These are phyloP conservation scores for Promerops cafer DNA, from an alignment of 2,113 vertebrate species.

Conservation along the genomic window DNA sequence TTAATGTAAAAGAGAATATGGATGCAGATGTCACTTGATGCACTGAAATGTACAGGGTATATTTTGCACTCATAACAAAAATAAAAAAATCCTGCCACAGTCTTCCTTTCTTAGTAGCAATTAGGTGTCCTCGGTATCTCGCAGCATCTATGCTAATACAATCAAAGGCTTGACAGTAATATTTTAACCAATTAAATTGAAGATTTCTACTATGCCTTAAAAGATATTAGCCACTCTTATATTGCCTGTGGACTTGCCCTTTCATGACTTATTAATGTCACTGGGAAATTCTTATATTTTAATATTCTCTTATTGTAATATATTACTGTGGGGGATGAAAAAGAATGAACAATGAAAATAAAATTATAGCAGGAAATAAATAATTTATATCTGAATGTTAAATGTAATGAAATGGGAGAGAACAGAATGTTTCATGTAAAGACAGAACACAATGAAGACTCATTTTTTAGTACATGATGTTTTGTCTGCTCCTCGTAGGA, in stretches of 20 bases:
- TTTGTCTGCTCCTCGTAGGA: neutral
- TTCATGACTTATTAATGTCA: neutral
- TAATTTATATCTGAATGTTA: neutral
- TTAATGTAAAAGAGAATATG: neutral
- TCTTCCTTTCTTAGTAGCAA: neutral
- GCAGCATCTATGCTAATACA: neutral
- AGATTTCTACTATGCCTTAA: neutral
- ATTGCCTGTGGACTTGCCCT: neutral
- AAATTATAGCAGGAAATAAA: neutral
- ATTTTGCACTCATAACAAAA: neutral
- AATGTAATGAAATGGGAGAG: neutral
- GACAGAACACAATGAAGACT: neutral
- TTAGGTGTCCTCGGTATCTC: neutral
- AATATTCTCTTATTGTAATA: neutral
- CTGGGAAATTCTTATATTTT: neutral
- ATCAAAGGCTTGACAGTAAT: neutral
- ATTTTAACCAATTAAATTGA: neutral
- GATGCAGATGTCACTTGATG: neutral
- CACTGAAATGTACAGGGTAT: neutral
- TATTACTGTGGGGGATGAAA: neutral
- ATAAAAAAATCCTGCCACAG: neutral
- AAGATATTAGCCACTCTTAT: neutral
- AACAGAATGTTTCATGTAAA: neutral
- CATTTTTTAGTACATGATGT: neutral
- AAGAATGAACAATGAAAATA: neutral